Evolutionary conservation across 2,888 invertebrate genomes (phyloP).

Genomic region (Drosophila anomelani): DNA sequence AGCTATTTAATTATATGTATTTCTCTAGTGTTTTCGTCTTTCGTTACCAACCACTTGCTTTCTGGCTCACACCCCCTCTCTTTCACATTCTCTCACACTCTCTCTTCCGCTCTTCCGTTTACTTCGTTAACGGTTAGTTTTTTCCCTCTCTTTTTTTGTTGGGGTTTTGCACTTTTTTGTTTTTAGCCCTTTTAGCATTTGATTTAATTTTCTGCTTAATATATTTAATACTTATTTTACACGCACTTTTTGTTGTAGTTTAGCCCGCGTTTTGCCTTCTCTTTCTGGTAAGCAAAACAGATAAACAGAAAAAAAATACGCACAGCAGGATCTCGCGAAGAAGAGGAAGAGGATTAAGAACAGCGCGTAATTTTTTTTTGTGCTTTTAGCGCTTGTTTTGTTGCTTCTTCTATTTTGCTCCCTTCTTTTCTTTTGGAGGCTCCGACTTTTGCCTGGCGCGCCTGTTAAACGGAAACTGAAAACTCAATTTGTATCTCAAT

Average conservation of each 20-base stretch:
- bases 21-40: conserved; percentile 21
- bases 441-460: conserved; percentile 29
- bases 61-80: conserved; percentile 23
- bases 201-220: conserved; percentile 30
- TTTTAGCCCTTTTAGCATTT: conserved; percentile 19
- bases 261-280: conserved; percentile 67
- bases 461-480: conserved; percentile 36
- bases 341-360: conserved; percentile 18
- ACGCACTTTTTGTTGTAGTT: conserved; percentile 29
- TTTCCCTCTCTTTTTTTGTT: conserved; percentile 38
- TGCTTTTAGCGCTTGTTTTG: conserved; percentile 19
- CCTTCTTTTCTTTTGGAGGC: conserved; percentile 22
- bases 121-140: conserved; percentile 38
- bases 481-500: conserved; percentile 11
- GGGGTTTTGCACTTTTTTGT: conserved; percentile 38
- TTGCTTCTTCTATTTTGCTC: background rate
- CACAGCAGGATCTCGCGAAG: conserved; percentile 30
- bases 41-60: conserved; percentile 64
- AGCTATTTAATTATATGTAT: conserved; percentile 39
- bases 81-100: conserved; percentile 18
- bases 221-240: conserved; percentile 9
- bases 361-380: conserved; percentile 55
- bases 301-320: conserved; percentile 24
- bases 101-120: conserved; percentile 19
- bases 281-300: conserved; percentile 39